Evolutionary conservation across 2,888 invertebrate species (phyloP).

Genomic region (Napeogenes inachia): DNA sequence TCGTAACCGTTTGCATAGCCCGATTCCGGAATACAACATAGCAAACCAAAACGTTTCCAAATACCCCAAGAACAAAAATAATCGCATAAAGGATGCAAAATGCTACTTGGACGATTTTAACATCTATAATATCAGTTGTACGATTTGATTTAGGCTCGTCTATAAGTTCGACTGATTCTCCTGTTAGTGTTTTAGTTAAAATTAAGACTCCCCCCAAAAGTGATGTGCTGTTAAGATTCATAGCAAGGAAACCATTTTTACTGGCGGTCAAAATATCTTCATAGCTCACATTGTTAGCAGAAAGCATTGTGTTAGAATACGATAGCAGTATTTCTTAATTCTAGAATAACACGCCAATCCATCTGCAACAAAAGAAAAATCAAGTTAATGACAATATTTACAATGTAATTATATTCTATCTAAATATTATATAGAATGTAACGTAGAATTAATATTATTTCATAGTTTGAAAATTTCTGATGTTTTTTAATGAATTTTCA

Average conservation of each 20-base stretch:
- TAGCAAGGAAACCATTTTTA: slow-evolving; percentile 51
- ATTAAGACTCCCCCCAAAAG: slow-evolving; percentile 58
- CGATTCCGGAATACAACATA: slow-evolving; percentile 90
- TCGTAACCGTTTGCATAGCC: slow-evolving; percentile 95
- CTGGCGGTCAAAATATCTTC: slow-evolving; percentile 40
- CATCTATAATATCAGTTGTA: slow-evolving; percentile 79
- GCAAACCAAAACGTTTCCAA: slow-evolving; percentile 89
- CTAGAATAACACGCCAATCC: slow-evolving; percentile 42
- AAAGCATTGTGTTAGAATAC: slow-evolving; percentile 45
- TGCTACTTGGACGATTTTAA: slow-evolving; percentile 82
- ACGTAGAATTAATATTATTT: too few species aligned
- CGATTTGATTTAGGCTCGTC: slow-evolving; percentile 64
- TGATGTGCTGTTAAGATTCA: slow-evolving; percentile 57
- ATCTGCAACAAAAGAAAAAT: slow-evolving; percentile 44
- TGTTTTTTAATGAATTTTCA: too few species aligned
- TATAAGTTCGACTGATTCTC: slow-evolving; percentile 64
- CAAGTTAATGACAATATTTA: too few species aligned
- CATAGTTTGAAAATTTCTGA: too few species aligned
- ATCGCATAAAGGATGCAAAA: slow-evolving; percentile 86
- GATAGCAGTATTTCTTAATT: slow-evolving; percentile 14
- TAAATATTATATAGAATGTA: too few species aligned
- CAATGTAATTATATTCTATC: too few species aligned
- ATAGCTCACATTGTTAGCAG: slow-evolving; percentile 40
- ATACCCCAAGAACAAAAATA: slow-evolving; percentile 88
- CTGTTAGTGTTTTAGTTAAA: slow-evolving; percentile 64